phyloP scores from a whole-genome alignment of 2,113 vertebrate genomes.

The Petromus typicus region DNA sequence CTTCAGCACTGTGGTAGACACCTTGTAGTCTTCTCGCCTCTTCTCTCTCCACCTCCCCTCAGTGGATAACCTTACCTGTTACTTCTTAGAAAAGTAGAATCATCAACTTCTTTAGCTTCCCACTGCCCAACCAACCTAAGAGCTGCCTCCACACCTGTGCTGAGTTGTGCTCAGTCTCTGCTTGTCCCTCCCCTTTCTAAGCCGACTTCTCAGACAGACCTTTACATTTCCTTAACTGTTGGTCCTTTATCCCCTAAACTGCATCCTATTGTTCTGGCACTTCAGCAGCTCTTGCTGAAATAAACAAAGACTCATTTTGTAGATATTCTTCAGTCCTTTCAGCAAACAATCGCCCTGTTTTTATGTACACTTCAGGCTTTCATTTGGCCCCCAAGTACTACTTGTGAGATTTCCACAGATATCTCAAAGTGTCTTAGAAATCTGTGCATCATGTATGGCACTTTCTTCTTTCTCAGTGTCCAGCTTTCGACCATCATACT shows the following conservation, averaged over 20 bases:
- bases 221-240: not conserved
- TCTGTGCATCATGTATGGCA: not conserved
- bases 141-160: not conserved
- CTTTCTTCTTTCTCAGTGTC: not conserved
- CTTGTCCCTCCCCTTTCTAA: not conserved
- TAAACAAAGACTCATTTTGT: not conserved
- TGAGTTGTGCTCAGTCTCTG: not conserved
- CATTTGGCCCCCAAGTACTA: not conserved
- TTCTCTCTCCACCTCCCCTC: not conserved
- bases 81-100: not conserved
- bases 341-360: not conserved
- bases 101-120: not conserved
- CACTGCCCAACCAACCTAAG: no score
- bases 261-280: not conserved
- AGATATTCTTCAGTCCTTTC: not conserved
- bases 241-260: not conserved
- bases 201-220: not conserved
- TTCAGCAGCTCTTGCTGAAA: not conserved
- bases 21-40: not conserved
- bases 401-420: conserved; percentile 40
- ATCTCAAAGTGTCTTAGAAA: not conserved
- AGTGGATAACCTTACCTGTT: not conserved
- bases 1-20: not conserved
- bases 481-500: not conserved
- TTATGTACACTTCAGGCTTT: conserved; percentile 1